Conservation (phyloP, 1,140 invertebrate genomes). For the Subanguina moxae region DNA sequence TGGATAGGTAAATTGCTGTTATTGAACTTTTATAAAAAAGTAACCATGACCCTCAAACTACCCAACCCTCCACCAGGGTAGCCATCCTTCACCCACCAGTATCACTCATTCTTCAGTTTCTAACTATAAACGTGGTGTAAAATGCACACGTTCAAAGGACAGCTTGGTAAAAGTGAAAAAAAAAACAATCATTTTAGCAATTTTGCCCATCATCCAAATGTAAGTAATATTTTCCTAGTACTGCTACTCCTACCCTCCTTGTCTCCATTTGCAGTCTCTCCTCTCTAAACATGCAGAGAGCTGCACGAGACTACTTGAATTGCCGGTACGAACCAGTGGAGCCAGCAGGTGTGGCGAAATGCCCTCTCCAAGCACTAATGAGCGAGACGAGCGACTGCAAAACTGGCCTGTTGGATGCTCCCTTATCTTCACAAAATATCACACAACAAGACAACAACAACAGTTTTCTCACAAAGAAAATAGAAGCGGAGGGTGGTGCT, state of each 20-base stretch:
- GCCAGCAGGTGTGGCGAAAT: neutral
- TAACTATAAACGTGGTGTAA: no score
- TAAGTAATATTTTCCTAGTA: slow-evolving; percentile 7
- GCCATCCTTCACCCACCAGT: no score
- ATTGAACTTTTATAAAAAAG: no score
- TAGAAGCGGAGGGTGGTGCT: neutral
- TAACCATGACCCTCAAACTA: no score
- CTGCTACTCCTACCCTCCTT: neutral
- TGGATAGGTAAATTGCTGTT: slow-evolving; percentile 27
- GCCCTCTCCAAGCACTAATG: neutral
- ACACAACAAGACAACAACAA: neutral
- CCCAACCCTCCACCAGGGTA: no score
- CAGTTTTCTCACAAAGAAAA: neutral
- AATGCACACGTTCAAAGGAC: no score
- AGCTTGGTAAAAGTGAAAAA: no score
- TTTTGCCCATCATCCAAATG: slow-evolving; percentile 34
- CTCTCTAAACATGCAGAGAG: slow-evolving; percentile 33
- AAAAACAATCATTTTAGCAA: no score
- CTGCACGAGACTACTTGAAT: slow-evolving; percentile 45
- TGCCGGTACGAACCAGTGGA: slow-evolving; percentile 32
- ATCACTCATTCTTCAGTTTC: no score
- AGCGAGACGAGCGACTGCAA: no score
- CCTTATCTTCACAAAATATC: no score
- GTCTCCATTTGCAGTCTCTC: slow-evolving; percentile 13
- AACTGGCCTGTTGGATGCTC: no score